Evolutionary conservation across 2,113 vertebrate species (phyloP), one percentile per base, ranked within the genome.

Genomic region (Elaphurus davidianus): DNA sequence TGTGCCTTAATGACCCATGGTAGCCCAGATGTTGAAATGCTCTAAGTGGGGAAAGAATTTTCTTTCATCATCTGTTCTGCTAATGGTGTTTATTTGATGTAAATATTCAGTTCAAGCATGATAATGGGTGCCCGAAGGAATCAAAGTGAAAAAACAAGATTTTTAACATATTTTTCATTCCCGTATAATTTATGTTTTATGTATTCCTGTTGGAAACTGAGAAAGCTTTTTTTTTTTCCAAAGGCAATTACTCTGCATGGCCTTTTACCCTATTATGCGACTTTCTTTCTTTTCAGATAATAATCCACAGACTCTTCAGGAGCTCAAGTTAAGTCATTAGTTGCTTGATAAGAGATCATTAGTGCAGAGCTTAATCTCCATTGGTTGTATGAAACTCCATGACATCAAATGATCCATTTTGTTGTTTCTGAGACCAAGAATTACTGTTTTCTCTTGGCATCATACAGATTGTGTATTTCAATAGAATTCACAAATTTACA

Each of bases 1-100:
- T 78, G 40, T 52, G 17, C 15, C 59, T 90, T 92, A 43, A 45
- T 71, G 33, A 19, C 12, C 36, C 1, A 2, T 25, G 43, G 74
- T 59, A 62, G 28, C 47, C 33, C 47, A 71, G 43, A 67, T 86
- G 15, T 59, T 93, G 59, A 81, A 76, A 88, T 78, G 1, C 25
- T 62, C 1, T 91, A n/a, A 93, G 23, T 74, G 47, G 82, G 67
- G 60, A 81, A 57, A 91, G 6, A 76, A 62, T 76, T 85, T 91
- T 97, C 91, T 94, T 92, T 85, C 67, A 54, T 97, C 81, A 91
- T 91, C 23, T 57, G 85, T 92, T 45, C 45, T 76, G 7, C 33
- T 81, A 89, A 84, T 87, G 45, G 52, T 87, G 76, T 88, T 95
- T 86, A 59, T 71, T 87, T 95, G 62, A 79, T 95, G 76, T 86